These are phyloP conservation scores for Bradysia coprophila DNA, from an alignment of 1,140 invertebrate genomes.

Conservation along the genomic window DNA sequence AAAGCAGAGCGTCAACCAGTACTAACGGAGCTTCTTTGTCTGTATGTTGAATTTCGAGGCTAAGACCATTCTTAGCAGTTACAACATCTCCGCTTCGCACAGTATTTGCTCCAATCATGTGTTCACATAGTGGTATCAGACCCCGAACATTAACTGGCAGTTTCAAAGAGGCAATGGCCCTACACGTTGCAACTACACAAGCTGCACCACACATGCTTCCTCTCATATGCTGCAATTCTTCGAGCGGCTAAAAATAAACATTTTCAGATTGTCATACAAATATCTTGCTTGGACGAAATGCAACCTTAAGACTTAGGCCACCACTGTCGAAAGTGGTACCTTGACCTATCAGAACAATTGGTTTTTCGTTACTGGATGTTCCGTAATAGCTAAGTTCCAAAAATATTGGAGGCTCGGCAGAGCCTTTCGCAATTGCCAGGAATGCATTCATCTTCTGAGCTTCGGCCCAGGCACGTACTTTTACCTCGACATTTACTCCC, in stretches of 20 bases:
- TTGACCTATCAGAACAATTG: conserved; percentile 55
- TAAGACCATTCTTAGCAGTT: conserved; percentile 68
- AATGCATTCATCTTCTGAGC: conserved; percentile 58
- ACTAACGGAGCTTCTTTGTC: conserved; percentile 82
- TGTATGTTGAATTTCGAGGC: conserved; percentile 60
- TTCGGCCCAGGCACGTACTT: conserved; percentile 44
- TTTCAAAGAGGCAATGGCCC: conserved; percentile 47
- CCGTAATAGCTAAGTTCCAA: conserved; percentile 44
- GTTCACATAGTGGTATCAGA: conserved; percentile 69
- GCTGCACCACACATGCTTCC: conserved; percentile 88
- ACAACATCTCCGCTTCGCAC: conserved; percentile 79
- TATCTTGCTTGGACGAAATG: conserved; percentile 23
- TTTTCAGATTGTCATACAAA: not conserved
- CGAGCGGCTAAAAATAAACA: conserved; percentile 9
- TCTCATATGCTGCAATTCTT: conserved; percentile 47
- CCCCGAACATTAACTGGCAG: conserved; percentile 58
- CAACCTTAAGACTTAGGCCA: conserved; percentile 71
- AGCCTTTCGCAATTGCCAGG: conserved; percentile 58
- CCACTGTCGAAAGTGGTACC: conserved; percentile 86
- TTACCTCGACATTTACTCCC: conserved; percentile 38
- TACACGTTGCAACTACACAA: conserved; percentile 54
- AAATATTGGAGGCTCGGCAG: conserved; percentile 53
- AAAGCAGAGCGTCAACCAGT: conserved; percentile 72
- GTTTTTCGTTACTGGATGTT: conserved; percentile 16
- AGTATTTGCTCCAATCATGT: conserved; percentile 64